Percentiles rank a stretch among this genome's conserved stretches.
These are phyloP conservation scores for Leptarthrus brevirostris DNA, from an alignment of 2,888 invertebrate genomes.

Conservation along the genomic window DNA sequence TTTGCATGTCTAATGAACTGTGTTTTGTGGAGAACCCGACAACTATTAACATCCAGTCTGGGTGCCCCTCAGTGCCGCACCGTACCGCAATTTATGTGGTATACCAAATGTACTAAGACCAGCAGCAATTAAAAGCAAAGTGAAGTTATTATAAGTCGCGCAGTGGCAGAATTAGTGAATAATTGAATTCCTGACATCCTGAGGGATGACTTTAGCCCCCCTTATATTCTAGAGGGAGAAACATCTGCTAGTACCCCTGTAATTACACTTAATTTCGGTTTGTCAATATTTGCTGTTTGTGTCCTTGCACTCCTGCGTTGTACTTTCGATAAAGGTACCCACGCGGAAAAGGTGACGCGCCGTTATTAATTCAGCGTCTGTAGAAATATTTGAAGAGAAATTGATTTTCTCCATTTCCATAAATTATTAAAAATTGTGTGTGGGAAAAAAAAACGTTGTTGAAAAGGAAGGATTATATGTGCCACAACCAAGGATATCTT, in stretches of 20 bases:
- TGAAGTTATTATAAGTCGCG: slow-evolving; percentile 4
- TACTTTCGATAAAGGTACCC: neutral
- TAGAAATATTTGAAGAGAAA: neutral
- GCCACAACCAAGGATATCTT: neutral
- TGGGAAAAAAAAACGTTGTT: neutral
- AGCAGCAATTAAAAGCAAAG: slow-evolving; percentile 1
- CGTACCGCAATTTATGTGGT: slow-evolving; percentile 5
- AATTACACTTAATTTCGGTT: slow-evolving; percentile 29
- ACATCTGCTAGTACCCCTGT: slow-evolving; percentile 9
- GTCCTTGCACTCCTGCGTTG: neutral
- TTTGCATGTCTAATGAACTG: slow-evolving; percentile 42
- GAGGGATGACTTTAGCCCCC: neutral
- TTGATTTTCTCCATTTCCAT: slow-evolving; percentile 4
- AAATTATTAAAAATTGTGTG: slow-evolving; percentile 21
- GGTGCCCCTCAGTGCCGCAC: neutral
- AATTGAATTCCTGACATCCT: neutral
- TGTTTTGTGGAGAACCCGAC: neutral
- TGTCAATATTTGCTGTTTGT: slow-evolving; percentile 21
- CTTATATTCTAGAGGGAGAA: neutral
- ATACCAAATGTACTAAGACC: neutral
- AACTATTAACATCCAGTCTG: neutral
- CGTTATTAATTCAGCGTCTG: slow-evolving; percentile 3
- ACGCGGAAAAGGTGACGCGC: slow-evolving; percentile 3
- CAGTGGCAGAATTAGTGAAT: neutral
- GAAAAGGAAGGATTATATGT: neutral